Conservation (phyloP, 2,797 vertebrate species). For the Dendrocincla tyrannina region DNA sequence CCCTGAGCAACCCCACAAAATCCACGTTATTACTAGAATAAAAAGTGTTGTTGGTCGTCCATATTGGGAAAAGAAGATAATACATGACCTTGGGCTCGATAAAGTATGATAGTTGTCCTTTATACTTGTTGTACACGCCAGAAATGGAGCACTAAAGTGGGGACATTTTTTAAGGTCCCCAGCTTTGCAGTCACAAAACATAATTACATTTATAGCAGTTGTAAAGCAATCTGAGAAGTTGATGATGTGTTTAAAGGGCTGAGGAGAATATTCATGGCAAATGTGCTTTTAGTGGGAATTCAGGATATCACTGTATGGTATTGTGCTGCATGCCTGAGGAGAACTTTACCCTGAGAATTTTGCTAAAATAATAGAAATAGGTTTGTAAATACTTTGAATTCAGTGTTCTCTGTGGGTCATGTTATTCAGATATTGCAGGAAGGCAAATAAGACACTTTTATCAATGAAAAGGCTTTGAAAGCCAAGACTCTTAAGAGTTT, state of each 20-base stretch:
- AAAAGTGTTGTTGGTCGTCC: slow-evolving; percentile 83
- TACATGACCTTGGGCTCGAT: slow-evolving; percentile 83
- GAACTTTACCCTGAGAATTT: neutral
- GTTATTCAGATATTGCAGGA: neutral
- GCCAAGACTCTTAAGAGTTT: neutral
- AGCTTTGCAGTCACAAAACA: neutral
- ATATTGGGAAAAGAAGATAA: slow-evolving; percentile 91
- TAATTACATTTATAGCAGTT: neutral
- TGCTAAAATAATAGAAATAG: neutral
- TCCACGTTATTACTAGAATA: slow-evolving; percentile 90
- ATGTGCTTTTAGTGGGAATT: neutral
- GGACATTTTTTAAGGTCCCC: too few species aligned
- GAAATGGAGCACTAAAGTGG: neutral
- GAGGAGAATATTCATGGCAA: neutral
- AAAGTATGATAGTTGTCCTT: slow-evolving; percentile 78
- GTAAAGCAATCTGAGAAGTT: neutral
- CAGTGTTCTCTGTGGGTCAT: neutral
- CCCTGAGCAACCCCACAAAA: slow-evolving; percentile 90
- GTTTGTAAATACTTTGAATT: neutral
- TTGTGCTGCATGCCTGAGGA: neutral
- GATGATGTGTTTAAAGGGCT: neutral
- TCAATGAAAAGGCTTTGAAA: neutral
- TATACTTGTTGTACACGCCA: neutral
- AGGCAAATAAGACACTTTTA: neutral
- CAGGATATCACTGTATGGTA: neutral